Percentiles rank a stretch among this genome's conserved stretches.
phyloP scores from a whole-genome alignment of 2,797 vertebrate genomes.

The Clangula hyemalis region DNA sequence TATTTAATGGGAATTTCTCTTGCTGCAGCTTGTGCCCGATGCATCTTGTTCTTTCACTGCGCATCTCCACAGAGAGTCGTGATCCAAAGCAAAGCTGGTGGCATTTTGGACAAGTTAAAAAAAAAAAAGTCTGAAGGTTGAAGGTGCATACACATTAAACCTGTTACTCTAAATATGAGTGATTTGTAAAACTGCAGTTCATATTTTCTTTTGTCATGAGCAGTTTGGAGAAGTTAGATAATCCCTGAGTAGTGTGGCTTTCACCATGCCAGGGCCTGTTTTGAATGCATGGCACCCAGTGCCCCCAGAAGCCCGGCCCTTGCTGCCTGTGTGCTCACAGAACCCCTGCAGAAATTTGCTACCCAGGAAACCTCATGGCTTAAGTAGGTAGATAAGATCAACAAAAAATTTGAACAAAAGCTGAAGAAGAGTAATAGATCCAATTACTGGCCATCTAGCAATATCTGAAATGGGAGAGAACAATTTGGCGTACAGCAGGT shows the following conservation, averaged over 20 bases:
- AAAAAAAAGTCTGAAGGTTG: background rate
- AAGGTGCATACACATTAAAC: background rate
- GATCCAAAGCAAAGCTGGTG: background rate
- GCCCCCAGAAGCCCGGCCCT: background rate
- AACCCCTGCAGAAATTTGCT: background rate
- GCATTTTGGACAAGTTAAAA: background rate
- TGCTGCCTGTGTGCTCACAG: background rate
- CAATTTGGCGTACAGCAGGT: background rate
- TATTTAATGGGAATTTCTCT: background rate
- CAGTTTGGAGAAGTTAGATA: background rate
- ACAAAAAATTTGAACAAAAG: background rate
- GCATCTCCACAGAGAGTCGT: background rate
- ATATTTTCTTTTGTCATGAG: background rate
- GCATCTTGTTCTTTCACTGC: background rate
- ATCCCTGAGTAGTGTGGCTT: background rate
- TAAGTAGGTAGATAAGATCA: background rate
- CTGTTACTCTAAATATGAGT: background rate
- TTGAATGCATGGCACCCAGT: background rate
- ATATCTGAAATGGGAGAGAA: background rate
- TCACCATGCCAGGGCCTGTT: fast-evolving
- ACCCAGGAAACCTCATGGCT: background rate
- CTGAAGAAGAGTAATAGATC: background rate
- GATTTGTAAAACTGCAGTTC: background rate
- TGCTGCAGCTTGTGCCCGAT: background rate
- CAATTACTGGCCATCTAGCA: background rate